Evolutionary conservation across 2,113 vertebrate genomes (phyloP).

Genomic region (Caloenas nicobarica): DNA sequence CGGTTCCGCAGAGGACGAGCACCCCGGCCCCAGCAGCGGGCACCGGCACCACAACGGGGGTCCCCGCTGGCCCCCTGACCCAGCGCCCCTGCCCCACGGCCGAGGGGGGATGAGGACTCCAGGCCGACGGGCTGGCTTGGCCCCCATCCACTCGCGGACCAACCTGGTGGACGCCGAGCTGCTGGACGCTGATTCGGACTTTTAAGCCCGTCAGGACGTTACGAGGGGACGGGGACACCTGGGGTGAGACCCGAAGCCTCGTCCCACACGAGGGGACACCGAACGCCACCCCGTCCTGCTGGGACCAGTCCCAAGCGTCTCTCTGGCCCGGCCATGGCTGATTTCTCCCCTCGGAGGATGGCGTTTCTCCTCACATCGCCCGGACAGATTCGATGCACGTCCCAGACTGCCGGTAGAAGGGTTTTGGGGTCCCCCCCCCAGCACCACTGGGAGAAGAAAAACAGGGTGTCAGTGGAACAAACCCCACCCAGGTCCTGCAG

Average conservation of each 20-base stretch:
- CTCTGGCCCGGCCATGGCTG: fast-evolving
- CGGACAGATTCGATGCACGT: fast-evolving
- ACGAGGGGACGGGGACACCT: fast-evolving
- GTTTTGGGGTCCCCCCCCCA: fast-evolving
- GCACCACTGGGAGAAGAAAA: background rate
- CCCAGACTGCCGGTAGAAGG: background rate
- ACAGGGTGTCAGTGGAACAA: fast-evolving
- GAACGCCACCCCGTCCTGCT: fast-evolving
- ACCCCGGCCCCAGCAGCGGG: background rate
- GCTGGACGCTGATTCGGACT: conserved; percentile 91
- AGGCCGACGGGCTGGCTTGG: conserved; percentile 70
- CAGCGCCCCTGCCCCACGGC: background rate
- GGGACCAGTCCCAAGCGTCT: background rate
- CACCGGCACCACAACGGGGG: conserved; percentile 51
- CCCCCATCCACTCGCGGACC: conserved; percentile 89
- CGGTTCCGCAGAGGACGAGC: conserved; percentile 6
- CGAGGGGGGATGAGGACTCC: conserved; percentile 66
- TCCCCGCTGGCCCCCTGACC: background rate
- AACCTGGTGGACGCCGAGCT: conserved; percentile 92
- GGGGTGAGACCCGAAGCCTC: background rate
- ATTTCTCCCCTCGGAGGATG: fast-evolving
- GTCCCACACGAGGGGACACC: fast-evolving
- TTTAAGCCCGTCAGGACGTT: conserved; percentile 45
- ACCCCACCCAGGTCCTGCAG: background rate
- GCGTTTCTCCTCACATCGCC: fast-evolving